Base-by-base conservation (phyloP, 2,113 vertebrate genomes). In the Amazona vittata region DNA sequence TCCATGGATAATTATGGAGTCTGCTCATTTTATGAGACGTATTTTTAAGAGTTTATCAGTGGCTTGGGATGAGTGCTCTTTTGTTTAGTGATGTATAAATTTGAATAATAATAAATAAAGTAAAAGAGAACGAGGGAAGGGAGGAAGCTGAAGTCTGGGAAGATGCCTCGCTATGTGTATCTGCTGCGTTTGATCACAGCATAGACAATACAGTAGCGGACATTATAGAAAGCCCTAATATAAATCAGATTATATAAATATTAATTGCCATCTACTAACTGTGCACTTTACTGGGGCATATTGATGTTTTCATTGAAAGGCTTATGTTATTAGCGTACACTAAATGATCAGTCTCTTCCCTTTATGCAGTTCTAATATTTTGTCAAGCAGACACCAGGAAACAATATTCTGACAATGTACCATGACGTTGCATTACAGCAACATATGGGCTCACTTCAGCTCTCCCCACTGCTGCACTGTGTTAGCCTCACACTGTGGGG, bases 101-200 rank as follows among this genome's bases (percentile, higher is more conserved):
- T 96, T 97, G 96, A 97, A 97, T 97, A 97, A 96, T 96, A 94
- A 97, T 94, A 96, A 96, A 96, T 86, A 96, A 94, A 96, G 81
- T 95, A 91, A 86, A 84, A 86, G 83, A 89, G 78, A 95, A 92
- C 0, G 62, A 94, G 62, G 43, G 53, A 91, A 91, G 65, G 81
- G 83, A 96, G 77, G 63, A 93, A 52, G 78, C 91, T 84, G 80
- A 95, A 92, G 69, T 63, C 95, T 84, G 59, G 44, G 67, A 95
- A 94, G 65, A 89, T 19, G 80, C 83, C 79, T 79, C 0, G 0
- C 88, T 93, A 29, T 53, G 84, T 15, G 20, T 33, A 53, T 81
- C 90, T 86, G 49, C 37, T 85, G 49, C 64, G 79, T 92, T 86
- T 82, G 83, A 92, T 92, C 91, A 70, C 52, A 91, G 86, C 83